These are phyloP conservation scores for Hylaeus volcanicus DNA, from an alignment of 1,140 invertebrate genomes.

Conservation along the genomic window DNA sequence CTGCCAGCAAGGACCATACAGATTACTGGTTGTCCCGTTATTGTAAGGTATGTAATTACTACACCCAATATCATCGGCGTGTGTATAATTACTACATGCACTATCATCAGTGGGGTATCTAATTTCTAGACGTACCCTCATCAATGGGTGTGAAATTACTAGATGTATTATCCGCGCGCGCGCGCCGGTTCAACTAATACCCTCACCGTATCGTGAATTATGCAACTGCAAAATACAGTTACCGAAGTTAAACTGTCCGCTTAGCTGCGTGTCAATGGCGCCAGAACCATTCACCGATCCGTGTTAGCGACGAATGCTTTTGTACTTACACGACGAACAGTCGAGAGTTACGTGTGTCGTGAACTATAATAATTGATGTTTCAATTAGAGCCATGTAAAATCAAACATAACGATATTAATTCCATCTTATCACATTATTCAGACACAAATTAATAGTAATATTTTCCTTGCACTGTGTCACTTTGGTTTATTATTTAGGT, in stretches of 20 bases:
- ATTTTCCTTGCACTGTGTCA: too few species aligned
- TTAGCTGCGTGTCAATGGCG: too few species aligned
- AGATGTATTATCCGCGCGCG: neutral
- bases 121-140: constrained; percentile 39
- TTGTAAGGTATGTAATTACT: constrained; percentile 44
- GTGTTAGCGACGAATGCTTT: neutral
- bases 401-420: too few species aligned
- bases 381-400: neutral
- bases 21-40: constrained; percentile 27
- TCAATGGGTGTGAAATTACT: constrained; percentile 43
- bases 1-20: constrained; percentile 11
- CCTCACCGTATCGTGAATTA: neutral
- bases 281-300: neutral
- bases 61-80: constrained; percentile 31
- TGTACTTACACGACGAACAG: neutral
- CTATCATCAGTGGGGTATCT: constrained; percentile 45
- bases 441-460: too few species aligned
- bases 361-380: neutral
- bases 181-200: constrained; percentile 8
- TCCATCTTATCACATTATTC: too few species aligned
- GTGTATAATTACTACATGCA: constrained; percentile 45
- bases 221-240: neutral
- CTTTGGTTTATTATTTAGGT: too few species aligned
- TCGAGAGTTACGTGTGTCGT: neutral
- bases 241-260: neutral